These are phyloP conservation scores for Capitella teleta DNA, from an alignment of 1,140 invertebrate genomes.

Conservation along the genomic window DNA sequence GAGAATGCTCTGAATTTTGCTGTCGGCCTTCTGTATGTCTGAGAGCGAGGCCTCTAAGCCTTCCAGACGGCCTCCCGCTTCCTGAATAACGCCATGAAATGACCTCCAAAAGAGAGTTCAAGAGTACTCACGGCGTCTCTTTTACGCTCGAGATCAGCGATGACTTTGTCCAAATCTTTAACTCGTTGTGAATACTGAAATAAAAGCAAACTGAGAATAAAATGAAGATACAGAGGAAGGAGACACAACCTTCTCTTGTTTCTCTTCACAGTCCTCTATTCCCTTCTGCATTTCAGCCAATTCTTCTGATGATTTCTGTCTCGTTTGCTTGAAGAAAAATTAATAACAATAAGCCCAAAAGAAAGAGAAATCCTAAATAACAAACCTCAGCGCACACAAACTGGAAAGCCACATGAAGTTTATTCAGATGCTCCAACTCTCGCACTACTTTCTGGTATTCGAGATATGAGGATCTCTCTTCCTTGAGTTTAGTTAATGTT, in stretches of 20 bases:
- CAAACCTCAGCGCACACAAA: conserved; percentile 50
- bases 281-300: conserved; percentile 35
- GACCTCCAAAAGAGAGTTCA: too few relatives aligned
- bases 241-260: conserved; percentile 20
- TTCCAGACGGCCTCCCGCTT: conserved; percentile 55
- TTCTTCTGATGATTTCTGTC: conserved; percentile 46
- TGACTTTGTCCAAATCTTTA: conserved; percentile 42
- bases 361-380: neutral
- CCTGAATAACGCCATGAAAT: conserved; percentile 43
- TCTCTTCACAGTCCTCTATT: conserved; percentile 36
- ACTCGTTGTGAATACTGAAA: conserved; percentile 35
- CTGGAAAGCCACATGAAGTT: conserved; percentile 65
- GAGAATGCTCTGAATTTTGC: conserved; percentile 53
- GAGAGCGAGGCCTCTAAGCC: conserved; percentile 56
- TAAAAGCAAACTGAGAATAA: neutral
- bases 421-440: conserved; percentile 73
- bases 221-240: neutral
- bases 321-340: conserved; percentile 33
- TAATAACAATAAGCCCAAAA: neutral
- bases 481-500: conserved; percentile 71
- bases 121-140: conserved; percentile 38
- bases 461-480: conserved; percentile 71
- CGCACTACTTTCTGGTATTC: conserved; percentile 71
- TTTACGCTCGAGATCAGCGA: conserved; percentile 36
- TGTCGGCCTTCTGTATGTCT: conserved; percentile 55